Evolutionary conservation across 2,797 vertebrate species (phyloP).

Genomic region (Gambelia wislizenii): DNA sequence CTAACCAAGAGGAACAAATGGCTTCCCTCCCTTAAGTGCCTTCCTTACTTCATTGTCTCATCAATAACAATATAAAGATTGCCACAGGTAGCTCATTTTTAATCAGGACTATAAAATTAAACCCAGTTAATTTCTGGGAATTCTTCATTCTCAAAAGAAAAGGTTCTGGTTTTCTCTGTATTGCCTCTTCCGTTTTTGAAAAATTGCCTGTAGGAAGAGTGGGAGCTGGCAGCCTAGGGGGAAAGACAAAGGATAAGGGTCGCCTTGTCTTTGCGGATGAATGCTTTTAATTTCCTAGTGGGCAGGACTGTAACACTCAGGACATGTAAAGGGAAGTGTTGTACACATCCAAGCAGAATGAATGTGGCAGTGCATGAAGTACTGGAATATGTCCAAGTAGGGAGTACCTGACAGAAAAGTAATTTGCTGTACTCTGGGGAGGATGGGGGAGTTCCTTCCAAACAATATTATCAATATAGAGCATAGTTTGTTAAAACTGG

Average conservation of each 20-base stretch:
- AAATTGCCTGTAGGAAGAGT: constrained; percentile 34
- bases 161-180: not conserved
- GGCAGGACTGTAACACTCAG: constrained; percentile 10
- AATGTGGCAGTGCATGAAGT: not conserved
- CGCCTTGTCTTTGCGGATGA: constrained; percentile 33
- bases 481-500: not conserved
- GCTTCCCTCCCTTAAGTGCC: not conserved
- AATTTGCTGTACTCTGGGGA: not conserved
- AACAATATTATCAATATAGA: not conserved
- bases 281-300: constrained; percentile 34
- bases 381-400: not conserved
- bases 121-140: not conserved
- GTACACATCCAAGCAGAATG: not conserved
- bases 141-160: constrained; percentile 38
- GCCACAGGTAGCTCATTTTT: constrained; percentile 26
- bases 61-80: not conserved
- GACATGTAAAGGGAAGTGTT: not conserved
- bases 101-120: not conserved
- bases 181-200: not conserved
- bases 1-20: not conserved
- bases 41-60: too few relatives aligned
- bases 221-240: constrained; percentile 34
- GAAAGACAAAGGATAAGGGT: constrained; percentile 27
- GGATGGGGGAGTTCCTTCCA: not conserved
- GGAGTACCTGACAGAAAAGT: not conserved